Base-by-base conservation (phyloP, 2,113 vertebrate genomes). In the Daboia siamensis region DNA sequence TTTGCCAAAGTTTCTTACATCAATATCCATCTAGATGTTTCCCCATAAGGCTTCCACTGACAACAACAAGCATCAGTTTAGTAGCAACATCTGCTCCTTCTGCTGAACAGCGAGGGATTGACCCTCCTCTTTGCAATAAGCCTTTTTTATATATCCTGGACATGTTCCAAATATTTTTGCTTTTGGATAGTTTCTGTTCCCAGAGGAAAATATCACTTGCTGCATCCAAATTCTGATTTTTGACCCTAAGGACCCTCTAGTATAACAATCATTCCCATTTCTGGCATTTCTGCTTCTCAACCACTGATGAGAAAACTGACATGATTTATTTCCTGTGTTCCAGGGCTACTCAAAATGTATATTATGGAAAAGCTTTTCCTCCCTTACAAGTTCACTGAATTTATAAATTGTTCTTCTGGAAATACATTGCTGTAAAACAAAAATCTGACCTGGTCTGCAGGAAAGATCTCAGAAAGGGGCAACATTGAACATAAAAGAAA, bases 11-110 rank as follows among this genome's bases (percentile, higher is more conserved):
- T 93, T 89, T 93, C 61, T 51, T 86, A 86, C 90, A 89, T 93
- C 90, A 91, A 93, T 93, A 93, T 89, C 90, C 87, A 89, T 89
- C 55, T 93, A 61, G 46, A 93, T 91, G 90, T 89, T 91, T 93
- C 90, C 93, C 93, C 90, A 93, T 54, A 91, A 93, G 93, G 87
- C 55, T 86, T 61, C 74, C 11, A 61, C 55, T 91, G 93, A 93
- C 93, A 93, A 87, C 87, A 93, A 91, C 90, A 91, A 91, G 93
- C 90, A 89, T 93, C 93, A 89, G 93, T 93, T 91, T 91, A 93
- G 90, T 91, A 86, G 46, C 46, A 91, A 91, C 93, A 93, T 93
- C 90, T 89, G 93, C 33, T 91, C 90, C 93, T 86, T 93, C 90
- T 93, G 90, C 69, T 86, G 29, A 89, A 93, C 90, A 91, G 93